Conservation (phyloP, 2,888 invertebrate genomes). For the Eupeodes luniger region DNA sequence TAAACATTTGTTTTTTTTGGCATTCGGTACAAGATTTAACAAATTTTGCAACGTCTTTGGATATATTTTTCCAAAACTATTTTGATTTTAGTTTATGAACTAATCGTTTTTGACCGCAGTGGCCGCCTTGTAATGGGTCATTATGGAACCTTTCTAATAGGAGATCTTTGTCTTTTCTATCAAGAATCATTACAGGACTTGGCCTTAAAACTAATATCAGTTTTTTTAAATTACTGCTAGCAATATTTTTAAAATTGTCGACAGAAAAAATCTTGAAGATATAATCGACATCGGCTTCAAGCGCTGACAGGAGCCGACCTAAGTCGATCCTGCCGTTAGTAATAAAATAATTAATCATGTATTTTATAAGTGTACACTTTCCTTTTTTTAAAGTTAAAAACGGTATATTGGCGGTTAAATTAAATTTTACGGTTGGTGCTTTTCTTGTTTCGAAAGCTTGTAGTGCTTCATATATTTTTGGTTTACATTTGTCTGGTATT, state of each 20-base stretch:
- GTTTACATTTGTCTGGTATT: background rate
- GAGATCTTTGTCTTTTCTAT: slow-evolving; percentile 9
- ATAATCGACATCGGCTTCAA: slow-evolving; percentile 4
- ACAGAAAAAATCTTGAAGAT: slow-evolving; percentile 1
- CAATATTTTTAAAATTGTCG: slow-evolving; percentile 3
- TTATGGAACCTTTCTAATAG: slow-evolving; percentile 17
- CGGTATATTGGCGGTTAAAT: background rate
- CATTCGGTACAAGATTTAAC: slow-evolving; percentile 17
- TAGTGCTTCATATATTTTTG: background rate
- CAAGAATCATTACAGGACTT: background rate
- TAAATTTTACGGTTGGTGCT: background rate
- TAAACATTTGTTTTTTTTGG: slow-evolving; percentile 22
- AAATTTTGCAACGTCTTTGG: slow-evolving; percentile 14
- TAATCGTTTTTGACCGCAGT: slow-evolving; percentile 30
- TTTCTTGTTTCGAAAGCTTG: background rate
- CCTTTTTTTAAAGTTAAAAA: background rate
- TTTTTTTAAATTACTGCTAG: slow-evolving; percentile 11
- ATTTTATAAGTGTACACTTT: background rate
- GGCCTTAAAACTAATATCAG: slow-evolving; percentile 17
- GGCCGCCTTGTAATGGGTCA: slow-evolving; percentile 1
- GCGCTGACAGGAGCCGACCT: background rate
- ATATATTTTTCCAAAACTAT: slow-evolving; percentile 13
- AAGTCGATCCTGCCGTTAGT: background rate
- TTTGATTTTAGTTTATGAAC: slow-evolving; percentile 22
- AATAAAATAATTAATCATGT: no score